Evolutionary conservation across 2,888 invertebrate species (phyloP), one percentile per base, ranked within the genome.

Genomic region (Bombylius discolor): DNA sequence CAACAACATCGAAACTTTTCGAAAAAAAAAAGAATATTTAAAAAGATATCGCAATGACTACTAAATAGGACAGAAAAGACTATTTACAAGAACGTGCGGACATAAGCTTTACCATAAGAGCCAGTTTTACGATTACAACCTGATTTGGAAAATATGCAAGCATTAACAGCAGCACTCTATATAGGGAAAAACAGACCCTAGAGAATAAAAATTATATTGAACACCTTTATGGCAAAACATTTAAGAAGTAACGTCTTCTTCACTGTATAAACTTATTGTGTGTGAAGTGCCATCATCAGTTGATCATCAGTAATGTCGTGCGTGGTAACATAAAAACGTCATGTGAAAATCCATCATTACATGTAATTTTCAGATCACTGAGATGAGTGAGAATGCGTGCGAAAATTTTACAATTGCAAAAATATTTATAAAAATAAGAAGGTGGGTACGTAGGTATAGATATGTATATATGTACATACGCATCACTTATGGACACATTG

Each of bases 291-390:
- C 23, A 23, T 23, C 23, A 23, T 23, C 23, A 23, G 23, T 23
- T 23, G 23, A 23, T 23, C 23, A 23, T 23, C 23, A 23, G 23
- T 23, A 23, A 23, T 23, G 23, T 23, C 23, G 23, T 23, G 11
- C 11, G 39, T 42, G 7, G 39, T 11, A 42, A 31, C 5, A n/a
- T n/a, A 56, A 56, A 56, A 52, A 56, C 51, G 47, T 42, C 48
- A 56, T 56, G 56, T 56, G 56, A 56, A 56, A 44, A 34, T 52
- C 31, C 46, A 52, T 56, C 56, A 56, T 56, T 56, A 56, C 49
- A 56, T 56, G 56, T 42, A 52, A 11, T 13, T 36, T 36, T 36
- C 8, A 8, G 11, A 11, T 42, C 39, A 11, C 23, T 23, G 23
- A 23, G 12, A 42, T 42, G 39, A 11, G 39, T 42, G 39, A 42